Base-by-base conservation (phyloP, 2,797 vertebrate species). In the Threskiornis aethiopicus region DNA sequence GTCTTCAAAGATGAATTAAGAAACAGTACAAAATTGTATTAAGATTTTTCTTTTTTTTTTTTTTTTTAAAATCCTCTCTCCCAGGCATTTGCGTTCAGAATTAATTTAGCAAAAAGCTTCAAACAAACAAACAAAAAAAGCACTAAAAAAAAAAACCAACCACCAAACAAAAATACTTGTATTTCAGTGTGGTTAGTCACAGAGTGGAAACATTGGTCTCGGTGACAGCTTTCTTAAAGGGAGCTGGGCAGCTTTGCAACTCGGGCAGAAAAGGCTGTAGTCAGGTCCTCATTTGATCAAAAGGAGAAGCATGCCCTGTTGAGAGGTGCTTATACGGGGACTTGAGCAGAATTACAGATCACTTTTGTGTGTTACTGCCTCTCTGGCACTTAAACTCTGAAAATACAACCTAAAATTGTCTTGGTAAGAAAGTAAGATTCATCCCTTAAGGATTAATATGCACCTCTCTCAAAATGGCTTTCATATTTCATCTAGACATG, bases 81-180 rank as follows among this genome's bases (percentile, higher is more conserved):
- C 28, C 9, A 35, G 58, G 44, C 31, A 44, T 87, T 83, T 70
- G 15, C 69, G 35, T 76, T 89, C 55, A 84, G 31, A 85, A 66
- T 62, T 70, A 49, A 21, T 55, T 80, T 37, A 22, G 0, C 2
- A n/a, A 64, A 95, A 81, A 46, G 26, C 39, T 86, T 64, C 11
- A 83, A 84, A 62, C 19, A 88, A 61, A 26, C 21, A 71, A 55
- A 41, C 22, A 71, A 78, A 47, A 10, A 58, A 18, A 24, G 6
- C 26, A 10, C 59, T 47, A 9, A 19, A 58, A 76, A 64, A 41
- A 2, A 37, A 2, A n/a, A n/a, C n/a, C 0, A 4, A 20, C 7
- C 25, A 28, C 47, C 20, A n/a, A 31, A 62, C n/a, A 62, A 67
- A 77, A 73, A 42, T 47, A 44, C 24, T 51, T 78, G 3, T 44